Conservation (phyloP, 2,113 vertebrate genomes). For the Xyrauchen texanus region DNA sequence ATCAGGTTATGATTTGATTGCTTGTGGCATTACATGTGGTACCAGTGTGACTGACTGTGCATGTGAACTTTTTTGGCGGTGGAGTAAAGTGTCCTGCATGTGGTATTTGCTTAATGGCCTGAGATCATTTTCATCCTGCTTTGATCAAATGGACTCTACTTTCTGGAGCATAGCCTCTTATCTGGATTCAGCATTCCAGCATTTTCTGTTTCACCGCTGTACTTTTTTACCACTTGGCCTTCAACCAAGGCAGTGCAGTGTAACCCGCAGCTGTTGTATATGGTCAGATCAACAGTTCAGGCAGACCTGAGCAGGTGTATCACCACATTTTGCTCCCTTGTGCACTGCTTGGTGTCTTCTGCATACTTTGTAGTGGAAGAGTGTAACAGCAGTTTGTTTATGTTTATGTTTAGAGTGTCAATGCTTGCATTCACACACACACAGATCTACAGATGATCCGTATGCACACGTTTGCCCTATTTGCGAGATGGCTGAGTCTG, state of each 20-base stretch:
- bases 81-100: conserved; percentile 32
- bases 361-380: neutral
- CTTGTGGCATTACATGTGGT: conserved; percentile 33
- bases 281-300: neutral
- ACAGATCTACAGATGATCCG: conserved; percentile 6
- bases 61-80: conserved; percentile 32
- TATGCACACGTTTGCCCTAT: neutral
- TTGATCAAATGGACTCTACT: conserved; percentile 34
- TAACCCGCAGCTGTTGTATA: neutral
- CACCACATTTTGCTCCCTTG: neutral
- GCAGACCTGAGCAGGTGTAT: neutral
- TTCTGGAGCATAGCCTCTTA: neutral
- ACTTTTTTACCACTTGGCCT: neutral
- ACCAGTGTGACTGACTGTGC: conserved; percentile 37
- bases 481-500: conserved; percentile 14
- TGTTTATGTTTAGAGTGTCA: too few relatives aligned
- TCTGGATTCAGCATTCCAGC: conserved; percentile 25
- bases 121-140: conserved; percentile 49
- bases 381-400: neutral
- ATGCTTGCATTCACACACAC: neutral
- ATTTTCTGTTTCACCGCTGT: conserved; percentile 7
- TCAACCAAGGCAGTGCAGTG: neutral
- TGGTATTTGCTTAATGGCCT: conserved; percentile 52
- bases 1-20: conserved; percentile 20
- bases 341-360: neutral